Conservation (phyloP, 1,140 invertebrate genomes). For the Caenorhabditis brenneri region DNA sequence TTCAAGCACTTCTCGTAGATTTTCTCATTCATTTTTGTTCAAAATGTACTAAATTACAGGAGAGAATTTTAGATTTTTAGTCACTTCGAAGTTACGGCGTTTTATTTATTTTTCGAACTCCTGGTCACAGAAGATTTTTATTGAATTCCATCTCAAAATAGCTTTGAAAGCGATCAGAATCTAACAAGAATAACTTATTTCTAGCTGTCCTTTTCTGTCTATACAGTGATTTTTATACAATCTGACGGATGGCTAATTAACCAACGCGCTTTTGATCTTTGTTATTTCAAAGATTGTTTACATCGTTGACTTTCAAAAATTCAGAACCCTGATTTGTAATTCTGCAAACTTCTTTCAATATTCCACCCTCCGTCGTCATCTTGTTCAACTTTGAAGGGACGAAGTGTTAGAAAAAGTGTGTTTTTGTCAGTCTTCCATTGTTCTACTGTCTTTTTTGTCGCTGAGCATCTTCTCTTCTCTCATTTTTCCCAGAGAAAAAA, state of each 20-base stretch:
- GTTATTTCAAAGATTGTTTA: neutral
- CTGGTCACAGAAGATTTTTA: too few relatives aligned
- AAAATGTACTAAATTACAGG: too few relatives aligned
- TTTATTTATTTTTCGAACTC: too few relatives aligned
- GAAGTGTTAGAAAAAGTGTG: neutral
- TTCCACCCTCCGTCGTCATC: neutral
- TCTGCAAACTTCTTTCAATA: neutral
- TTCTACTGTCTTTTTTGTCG: constrained; percentile 14
- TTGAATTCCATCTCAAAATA: too few relatives aligned
- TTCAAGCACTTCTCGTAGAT: too few relatives aligned
- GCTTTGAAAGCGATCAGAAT: too few relatives aligned
- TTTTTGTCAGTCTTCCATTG: constrained; percentile 25
- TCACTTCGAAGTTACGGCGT: too few relatives aligned
- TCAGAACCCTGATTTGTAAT: neutral
- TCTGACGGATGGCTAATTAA: neutral
- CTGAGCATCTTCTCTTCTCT: neutral
- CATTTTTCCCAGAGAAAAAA: neutral
- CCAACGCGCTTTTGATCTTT: neutral
- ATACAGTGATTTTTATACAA: neutral
- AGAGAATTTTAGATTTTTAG: too few relatives aligned
- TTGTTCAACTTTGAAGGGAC: neutral
- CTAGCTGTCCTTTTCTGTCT: neutral
- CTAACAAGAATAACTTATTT: neutral
- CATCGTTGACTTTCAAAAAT: neutral
- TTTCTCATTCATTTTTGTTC: too few relatives aligned